Evolutionary conservation across 2,113 vertebrate species (phyloP).

Genomic region (Accipiter cooperii): DNA sequence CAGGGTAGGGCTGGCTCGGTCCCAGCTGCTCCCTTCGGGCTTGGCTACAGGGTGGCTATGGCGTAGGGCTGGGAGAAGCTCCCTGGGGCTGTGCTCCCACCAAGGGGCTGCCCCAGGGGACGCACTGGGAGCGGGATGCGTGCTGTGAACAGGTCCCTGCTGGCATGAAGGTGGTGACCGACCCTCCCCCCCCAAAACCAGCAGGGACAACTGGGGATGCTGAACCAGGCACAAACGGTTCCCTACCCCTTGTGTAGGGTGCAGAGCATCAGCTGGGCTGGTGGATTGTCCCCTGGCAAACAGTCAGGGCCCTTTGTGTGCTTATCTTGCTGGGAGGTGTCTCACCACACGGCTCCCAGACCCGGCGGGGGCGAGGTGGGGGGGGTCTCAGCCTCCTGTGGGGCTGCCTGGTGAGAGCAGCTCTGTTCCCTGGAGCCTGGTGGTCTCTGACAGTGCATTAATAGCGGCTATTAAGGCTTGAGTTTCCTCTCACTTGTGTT

Average conservation of each 20-base stretch:
- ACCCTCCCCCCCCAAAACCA: rapidly evolving
- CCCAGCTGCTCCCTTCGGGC: rapidly evolving
- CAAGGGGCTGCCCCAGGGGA: too few species aligned
- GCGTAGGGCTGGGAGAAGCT: not conserved
- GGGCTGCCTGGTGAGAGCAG: not conserved
- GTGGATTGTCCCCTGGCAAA: not conserved
- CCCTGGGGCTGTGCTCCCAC: not conserved
- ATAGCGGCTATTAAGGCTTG: not conserved
- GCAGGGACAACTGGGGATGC: not conserved
- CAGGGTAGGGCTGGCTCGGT: not conserved
- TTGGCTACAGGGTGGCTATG: not conserved
- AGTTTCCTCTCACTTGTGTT: not conserved
- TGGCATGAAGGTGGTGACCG: rapidly evolving
- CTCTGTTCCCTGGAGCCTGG: not conserved
- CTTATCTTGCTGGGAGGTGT: not conserved
- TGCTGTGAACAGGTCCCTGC: not conserved
- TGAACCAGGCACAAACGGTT: not conserved
- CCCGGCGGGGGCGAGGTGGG: rapidly evolving
- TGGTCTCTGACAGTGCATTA: not conserved
- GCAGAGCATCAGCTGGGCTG: too few species aligned
- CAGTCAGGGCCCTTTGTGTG: rapidly evolving
- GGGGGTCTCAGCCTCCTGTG: not conserved
- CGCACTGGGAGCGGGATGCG: rapidly evolving
- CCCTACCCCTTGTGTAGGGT: not conserved
- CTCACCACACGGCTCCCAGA: rapidly evolving